Conservation (phyloP, 2,113 vertebrate genomes). For the Pangasianodon hypophthalmus region DNA sequence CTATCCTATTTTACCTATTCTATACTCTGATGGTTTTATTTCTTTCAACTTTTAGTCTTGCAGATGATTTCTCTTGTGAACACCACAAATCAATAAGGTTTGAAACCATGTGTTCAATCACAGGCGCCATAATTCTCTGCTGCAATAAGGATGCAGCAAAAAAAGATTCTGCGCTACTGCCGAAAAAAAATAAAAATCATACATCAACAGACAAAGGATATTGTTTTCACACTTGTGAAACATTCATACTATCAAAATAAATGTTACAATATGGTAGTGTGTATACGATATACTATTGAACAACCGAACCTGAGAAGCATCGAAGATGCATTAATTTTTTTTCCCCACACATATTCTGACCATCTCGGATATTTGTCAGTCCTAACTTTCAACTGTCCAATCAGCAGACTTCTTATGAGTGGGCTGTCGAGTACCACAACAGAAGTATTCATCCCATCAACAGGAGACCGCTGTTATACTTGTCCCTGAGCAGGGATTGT, state of each 20-base stretch:
- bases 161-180: background rate
- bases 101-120: slow-evolving; percentile 15
- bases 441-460: background rate
- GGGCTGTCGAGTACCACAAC: background rate
- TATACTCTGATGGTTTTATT: background rate
- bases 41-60: background rate
- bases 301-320: background rate
- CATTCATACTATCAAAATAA: background rate
- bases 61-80: background rate
- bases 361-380: background rate
- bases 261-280: background rate
- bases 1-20: background rate
- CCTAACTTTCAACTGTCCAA: background rate
- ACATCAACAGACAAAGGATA: background rate
- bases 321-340: background rate
- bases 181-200: background rate
- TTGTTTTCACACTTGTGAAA: background rate
- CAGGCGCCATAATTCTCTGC: background rate
- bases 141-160: background rate
- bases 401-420: background rate
- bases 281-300: background rate
- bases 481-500: background rate
- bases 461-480: background rate
- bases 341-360: background rate
- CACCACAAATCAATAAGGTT: slow-evolving; percentile 4